A percentile compares a stretch with the other conserved stretches of the same genome.
Evolutionary conservation across 2,888 invertebrate genomes (phyloP).

Genomic region (Ormyrus nitidulus): DNA sequence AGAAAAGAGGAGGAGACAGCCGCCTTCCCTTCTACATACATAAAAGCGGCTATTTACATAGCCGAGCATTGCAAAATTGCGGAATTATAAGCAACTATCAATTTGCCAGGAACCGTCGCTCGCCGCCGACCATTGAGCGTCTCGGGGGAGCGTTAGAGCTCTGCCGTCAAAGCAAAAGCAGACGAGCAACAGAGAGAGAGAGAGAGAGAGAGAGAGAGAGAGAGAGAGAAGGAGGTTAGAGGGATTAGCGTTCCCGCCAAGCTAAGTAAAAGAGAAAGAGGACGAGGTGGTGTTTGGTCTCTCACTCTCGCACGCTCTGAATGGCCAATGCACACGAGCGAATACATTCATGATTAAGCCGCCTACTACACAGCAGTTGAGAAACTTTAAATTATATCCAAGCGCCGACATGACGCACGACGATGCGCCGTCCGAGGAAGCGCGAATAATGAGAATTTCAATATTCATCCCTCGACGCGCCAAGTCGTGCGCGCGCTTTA

Average conservation of each 20-base stretch:
- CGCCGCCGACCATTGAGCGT: too few relatives aligned
- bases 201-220: conserved; percentile 2
- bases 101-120: too few relatives aligned
- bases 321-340: conserved; percentile 62
- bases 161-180: background rate
- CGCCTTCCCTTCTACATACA: background rate
- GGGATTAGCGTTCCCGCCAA: background rate
- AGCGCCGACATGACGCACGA: conserved; percentile 56
- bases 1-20: background rate
- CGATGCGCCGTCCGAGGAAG: background rate
- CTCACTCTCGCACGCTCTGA: conserved; percentile 49
- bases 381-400: conserved; percentile 72
- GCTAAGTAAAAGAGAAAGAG: background rate
- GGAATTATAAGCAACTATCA: conserved; percentile 22
- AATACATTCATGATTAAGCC: conserved; percentile 70
- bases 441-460: conserved; percentile 72
- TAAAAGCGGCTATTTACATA: too few relatives aligned
- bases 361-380: conserved; percentile 62
- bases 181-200: background rate
- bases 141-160: too few relatives aligned
- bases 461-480: conserved; percentile 69
- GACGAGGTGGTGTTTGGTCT: background rate
- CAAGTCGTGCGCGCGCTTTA: conserved; percentile 42
- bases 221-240: conserved; percentile 15
- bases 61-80: conserved; percentile 3